Conservation (phyloP, 2,888 invertebrate species). For the Sinhomidia bicolor region DNA sequence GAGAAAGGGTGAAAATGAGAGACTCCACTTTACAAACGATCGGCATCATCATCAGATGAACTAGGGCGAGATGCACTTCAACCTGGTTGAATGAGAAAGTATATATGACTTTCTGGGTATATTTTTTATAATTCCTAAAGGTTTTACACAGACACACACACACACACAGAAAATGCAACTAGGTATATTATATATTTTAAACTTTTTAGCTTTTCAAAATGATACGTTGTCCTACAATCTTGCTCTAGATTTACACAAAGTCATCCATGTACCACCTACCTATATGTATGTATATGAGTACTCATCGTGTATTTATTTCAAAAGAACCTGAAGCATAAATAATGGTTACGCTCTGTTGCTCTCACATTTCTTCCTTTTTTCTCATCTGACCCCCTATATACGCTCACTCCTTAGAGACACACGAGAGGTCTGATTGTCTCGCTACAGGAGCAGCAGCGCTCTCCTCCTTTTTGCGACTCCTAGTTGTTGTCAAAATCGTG, state of each 20-base stretch:
- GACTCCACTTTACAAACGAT: not conserved
- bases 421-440: slow-evolving; percentile 56
- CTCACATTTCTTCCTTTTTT: not conserved
- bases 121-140: too few species aligned
- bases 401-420: slow-evolving; percentile 38
- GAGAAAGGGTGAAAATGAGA: not conserved
- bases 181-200: too few species aligned
- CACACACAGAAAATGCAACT: too few species aligned
- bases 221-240: not conserved
- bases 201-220: not conserved
- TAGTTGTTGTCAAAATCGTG: slow-evolving; percentile 11
- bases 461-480: slow-evolving; percentile 9
- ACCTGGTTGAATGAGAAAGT: not conserved
- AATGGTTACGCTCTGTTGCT: slow-evolving; percentile 26
- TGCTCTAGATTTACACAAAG: too few species aligned
- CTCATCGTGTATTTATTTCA: not conserved
- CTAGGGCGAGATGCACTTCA: not conserved
- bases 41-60: not conserved
- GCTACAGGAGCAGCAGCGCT: slow-evolving; percentile 1
- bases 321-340: not conserved
- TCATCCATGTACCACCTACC: too few species aligned
- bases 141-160: too few species aligned
- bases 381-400: slow-evolving; percentile 22
- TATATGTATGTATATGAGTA: not conserved
- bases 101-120: too few species aligned